Evolutionary conservation across 2,113 vertebrate genomes (phyloP).

Genomic region (Hystrix cristata): DNA sequence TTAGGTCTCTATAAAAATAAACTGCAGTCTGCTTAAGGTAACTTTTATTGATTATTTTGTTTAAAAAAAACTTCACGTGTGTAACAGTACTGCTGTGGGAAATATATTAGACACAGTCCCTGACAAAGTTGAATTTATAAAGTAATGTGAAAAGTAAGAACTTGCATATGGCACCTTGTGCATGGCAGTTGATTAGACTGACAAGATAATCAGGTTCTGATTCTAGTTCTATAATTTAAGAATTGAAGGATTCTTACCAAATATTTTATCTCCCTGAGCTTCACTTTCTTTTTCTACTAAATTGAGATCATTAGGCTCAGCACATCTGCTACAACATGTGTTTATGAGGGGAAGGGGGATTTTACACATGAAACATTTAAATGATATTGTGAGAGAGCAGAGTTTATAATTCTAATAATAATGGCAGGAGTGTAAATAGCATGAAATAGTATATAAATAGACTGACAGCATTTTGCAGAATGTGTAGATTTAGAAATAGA

Average conservation of each 20-base stretch:
- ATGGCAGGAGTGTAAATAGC: neutral
- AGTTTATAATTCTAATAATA: constrained; percentile 10
- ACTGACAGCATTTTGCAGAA: neutral
- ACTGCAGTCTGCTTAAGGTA: neutral
- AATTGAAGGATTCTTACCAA: constrained; percentile 27
- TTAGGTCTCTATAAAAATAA: neutral
- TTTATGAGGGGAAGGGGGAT: neutral
- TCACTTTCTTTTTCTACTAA: constrained; percentile 28
- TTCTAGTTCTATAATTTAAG: constrained; percentile 11
- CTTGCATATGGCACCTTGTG: neutral
- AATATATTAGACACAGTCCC: neutral
- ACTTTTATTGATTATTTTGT: neutral
- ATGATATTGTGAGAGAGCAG: neutral
- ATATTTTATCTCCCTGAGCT: constrained; percentile 37
- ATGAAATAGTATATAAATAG: neutral
- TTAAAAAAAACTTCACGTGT: neutral
- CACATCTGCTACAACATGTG: constrained; percentile 67
- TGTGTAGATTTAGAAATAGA: neutral
- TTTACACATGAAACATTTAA: constrained; percentile 31
- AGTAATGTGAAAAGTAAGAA: neutral
- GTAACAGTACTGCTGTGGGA: neutral
- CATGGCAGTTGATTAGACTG: neutral
- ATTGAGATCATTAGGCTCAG: constrained; percentile 54
- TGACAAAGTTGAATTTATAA: neutral
- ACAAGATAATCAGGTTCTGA: neutral